These are phyloP conservation scores for Riparia riparia DNA, from an alignment of 2,113 vertebrate genomes.

Conservation along the genomic window DNA sequence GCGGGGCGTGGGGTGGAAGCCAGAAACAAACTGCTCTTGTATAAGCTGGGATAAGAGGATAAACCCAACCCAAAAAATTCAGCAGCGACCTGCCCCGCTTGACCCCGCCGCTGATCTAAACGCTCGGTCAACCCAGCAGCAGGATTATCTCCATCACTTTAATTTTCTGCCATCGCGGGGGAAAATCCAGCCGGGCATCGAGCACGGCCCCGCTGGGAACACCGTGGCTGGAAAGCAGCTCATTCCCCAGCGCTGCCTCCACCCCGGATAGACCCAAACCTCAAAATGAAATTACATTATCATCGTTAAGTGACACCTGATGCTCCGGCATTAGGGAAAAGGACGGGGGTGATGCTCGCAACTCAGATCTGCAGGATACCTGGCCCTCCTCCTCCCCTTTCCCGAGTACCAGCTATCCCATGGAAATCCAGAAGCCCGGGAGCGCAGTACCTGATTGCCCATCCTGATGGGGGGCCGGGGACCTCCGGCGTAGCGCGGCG, in stretches of 20 bases:
- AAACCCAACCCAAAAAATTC: conserved; percentile 61
- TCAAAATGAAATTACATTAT: background rate
- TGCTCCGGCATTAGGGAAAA: background rate
- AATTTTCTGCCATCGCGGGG: conserved; percentile 67
- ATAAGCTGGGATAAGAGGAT: conserved; percentile 56
- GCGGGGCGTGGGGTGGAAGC: background rate
- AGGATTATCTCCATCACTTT: conserved; percentile 66
- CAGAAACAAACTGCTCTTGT: conserved; percentile 61
- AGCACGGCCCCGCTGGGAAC: background rate
- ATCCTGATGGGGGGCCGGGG: conserved; percentile 97
- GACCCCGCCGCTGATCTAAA: conserved; percentile 53
- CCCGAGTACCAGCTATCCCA: background rate
- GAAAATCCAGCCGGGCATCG: conserved; percentile 41
- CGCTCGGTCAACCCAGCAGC: conserved; percentile 32
- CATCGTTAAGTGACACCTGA: background rate
- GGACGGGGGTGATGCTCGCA: fast-evolving
- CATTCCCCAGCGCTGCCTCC: fast-evolving
- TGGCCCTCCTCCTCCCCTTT: fast-evolving
- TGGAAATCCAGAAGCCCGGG: background rate
- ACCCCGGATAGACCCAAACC: background rate
- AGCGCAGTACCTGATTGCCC: conserved; percentile 90
- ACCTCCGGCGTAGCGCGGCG: conserved; percentile 94
- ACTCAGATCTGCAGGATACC: background rate
- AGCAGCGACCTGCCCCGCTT: background rate
- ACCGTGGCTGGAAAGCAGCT: background rate